These are phyloP conservation scores for Ecliptopera silaceata DNA, from an alignment of 2,888 invertebrate genomes.

Conservation along the genomic window DNA sequence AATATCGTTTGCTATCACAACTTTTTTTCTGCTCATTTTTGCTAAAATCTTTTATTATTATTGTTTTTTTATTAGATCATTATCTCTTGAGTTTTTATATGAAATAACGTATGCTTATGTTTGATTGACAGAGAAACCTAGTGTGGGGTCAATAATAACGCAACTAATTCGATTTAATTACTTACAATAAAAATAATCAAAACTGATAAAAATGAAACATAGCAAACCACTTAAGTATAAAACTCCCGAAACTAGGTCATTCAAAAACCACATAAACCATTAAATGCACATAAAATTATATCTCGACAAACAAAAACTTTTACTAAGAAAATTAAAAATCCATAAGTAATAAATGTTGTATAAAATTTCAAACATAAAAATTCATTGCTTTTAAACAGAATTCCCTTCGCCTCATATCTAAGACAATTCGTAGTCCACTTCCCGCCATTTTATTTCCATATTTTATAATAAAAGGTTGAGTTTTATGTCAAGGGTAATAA, in stretches of 20 bases:
- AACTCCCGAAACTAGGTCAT: constrained; percentile 27
- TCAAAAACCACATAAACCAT: constrained; percentile 39
- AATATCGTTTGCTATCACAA: too few species aligned
- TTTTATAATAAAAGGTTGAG: constrained; percentile 30
- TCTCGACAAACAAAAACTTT: constrained; percentile 48
- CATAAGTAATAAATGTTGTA: constrained; percentile 46
- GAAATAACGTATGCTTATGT: neutral
- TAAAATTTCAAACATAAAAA: constrained; percentile 62
- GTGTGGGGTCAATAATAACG: neutral
- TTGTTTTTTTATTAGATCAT: too few species aligned
- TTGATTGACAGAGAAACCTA: too few species aligned
- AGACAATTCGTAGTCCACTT: constrained; percentile 77
- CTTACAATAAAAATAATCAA: constrained; percentile 1
- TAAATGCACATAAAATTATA: constrained; percentile 50
- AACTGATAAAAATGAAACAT: constrained; percentile 4
- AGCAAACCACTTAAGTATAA: constrained; percentile 19
- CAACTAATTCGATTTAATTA: neutral
- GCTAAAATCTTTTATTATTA: too few species aligned
- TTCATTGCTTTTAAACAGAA: constrained; percentile 69
- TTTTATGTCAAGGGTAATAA: constrained; percentile 6
- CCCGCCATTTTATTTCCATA: constrained; percentile 77
- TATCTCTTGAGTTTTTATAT: too few species aligned
- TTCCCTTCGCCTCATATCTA: constrained; percentile 56
- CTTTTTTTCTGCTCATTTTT: too few species aligned
- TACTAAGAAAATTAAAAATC: constrained; percentile 44